Evolutionary conservation across 2,888 invertebrate genomes (phyloP), one percentile per base, ranked within the genome.

Genomic region (Terebella lapidaria): DNA sequence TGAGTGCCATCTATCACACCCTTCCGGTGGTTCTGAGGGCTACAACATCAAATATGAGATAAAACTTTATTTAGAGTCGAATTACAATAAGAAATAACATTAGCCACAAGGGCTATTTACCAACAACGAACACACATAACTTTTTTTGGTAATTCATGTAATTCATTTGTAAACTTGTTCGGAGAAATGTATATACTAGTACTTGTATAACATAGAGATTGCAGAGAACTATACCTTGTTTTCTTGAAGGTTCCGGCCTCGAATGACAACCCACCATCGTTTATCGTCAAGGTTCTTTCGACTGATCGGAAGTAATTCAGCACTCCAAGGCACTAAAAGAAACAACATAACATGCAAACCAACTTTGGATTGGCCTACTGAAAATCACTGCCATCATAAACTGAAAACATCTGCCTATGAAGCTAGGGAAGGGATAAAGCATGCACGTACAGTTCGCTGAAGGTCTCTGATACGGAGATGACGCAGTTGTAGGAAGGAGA

Each of bases 221-320:
- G n/a, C n/a, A n/a, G n/a, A n/a, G n/a, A n/a, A n/a, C n/a, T n/a
- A n/a, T 60, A 76, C 76, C 72, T 73, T 4, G 68, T 64, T 59
- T 65, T 65, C 60, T 68, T 72, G 35, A 67, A 64, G 18, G 65
- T 65, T 3, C 71, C 74, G 3, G 68, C 68, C 54, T 77, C 75
- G 42, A 75, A 64, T 3, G 76, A 72, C 49, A 80, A 66, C 10
- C 80, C 80, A 24, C 73, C 74, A 65, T 79, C 80, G 67, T 78
- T 76, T 59, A 81, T 80, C 5, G 79, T 80, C 28, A 81, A 53
- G n/a, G 78, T 81, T 61, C 80, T 70, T 67, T 81, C 76, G 15
- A 81, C 61, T 1, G 81, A 81, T 25, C 80, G 74, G 68, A 79
- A 79, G 67, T 80, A 81, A 66, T 81, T 81, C 25, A 79, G 68